Evolutionary conservation across 2,113 vertebrate genomes (phyloP), one percentile per base, ranked within the genome.

Genomic region (Onychostoma macrolepis): DNA sequence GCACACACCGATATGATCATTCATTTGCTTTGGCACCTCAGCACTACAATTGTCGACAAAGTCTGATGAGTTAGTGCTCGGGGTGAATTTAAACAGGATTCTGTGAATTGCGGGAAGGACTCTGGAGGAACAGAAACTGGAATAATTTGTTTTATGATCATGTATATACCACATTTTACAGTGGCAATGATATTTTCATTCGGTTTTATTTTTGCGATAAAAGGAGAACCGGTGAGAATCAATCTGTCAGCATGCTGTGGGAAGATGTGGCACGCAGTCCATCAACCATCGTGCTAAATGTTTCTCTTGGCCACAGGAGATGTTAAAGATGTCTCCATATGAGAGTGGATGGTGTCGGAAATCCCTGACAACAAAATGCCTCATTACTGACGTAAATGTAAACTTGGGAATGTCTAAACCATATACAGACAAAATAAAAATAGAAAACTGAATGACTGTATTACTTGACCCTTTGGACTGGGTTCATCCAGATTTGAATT

Each of bases 11-110:
- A 87, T 87, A 80, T 75, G 86, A 80, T 81, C 82, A 85, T 85
- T 74, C 11, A 76, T 88, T 89, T 89, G 76, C n/a, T 83, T 89
- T 89, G 84, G 81, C 88, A 50, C 41, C 9, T 58, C 53, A 21
- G 26, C 2, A 61, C 78, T 19, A 26, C 17, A 43, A 50, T 72
- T 69, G 28, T 84, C 71, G 83, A 58, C 85, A 67, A 83, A 50
- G 65, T 61, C 53, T 63, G 71, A 86, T 80, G 63, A 86, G 85
- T 89, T 89, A 88, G 86, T 83, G 43, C 78, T 82, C 48, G 17
- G 83, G 87, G 78, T 26, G 61, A 61, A 53, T 71, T 81, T 63
- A 63, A 90, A 67, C 53, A 53, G 76, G 56, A 89, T 81, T 86
- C 69, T 71, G 86, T 88, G 80, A 87, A 87, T 79, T 41, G 78